Evolutionary conservation across 1,140 invertebrate species (phyloP), one percentile per base, ranked within the genome.

Genomic region (Delia radicum): DNA sequence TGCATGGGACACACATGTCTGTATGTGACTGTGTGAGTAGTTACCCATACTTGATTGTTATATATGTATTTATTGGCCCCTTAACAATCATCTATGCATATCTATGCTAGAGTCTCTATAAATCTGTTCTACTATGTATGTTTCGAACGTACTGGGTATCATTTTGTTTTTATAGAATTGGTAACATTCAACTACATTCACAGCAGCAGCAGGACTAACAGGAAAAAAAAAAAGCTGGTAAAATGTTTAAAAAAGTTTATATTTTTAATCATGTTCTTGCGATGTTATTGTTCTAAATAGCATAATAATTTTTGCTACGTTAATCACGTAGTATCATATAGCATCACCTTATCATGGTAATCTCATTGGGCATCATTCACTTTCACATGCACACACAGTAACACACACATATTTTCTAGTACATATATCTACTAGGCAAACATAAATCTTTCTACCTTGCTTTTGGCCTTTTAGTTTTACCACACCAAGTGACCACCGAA

Each of bases 271-370:
- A 67, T 67, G 63, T 29, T 29, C 63, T 69, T 33, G 18, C 18
- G 18, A 33, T 33, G 65, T 69, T 69, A 69, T 69, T 69, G 65
- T 69, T 69, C 37, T 69, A 69, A 69, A 69, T 69, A 26, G n/a
- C n/a, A 69, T 33, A 69, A 69, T 69, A 29, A 69, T 69, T 69
- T 69, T 69, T 69, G 65, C 65, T 10, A 69, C 65, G 65, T 69
- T 69, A 69, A 69, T 69, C 65, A 69, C 65, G 65, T 69, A 33
- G 65, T 29, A 69, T 69, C 65, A 69, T 31, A 33, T 69, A 69
- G 21, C 65, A 69, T 69, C 65, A 69, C 29, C 65, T 29, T 69
- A 69, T 69, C 65, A 69, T 69, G 65, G 65, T 37, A 29, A 69
- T 69, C 65, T 69, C 65, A 69, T 33, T 2, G 65, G 65, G n/a